Percentiles rank a stretch among this genome's conserved stretches.
phyloP scores from a whole-genome alignment of 2,797 vertebrate genomes.

The Lepilemur ruficaudatus region DNA sequence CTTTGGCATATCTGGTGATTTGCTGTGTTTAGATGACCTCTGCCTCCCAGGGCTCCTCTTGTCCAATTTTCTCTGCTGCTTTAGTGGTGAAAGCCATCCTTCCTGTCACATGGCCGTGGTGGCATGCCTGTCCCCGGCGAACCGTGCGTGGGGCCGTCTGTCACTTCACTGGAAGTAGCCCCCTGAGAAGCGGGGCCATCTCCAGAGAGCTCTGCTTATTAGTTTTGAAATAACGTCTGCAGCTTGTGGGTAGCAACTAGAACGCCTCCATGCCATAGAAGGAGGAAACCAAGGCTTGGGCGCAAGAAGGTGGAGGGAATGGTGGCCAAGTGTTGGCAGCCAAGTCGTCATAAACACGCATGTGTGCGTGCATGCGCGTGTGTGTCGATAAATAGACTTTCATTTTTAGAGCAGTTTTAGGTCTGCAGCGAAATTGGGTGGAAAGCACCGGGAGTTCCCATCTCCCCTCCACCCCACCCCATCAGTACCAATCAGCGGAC shows the following conservation, averaged over 20 bases:
- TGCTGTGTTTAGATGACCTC: not conserved
- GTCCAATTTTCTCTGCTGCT: not conserved
- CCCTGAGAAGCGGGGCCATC: not conserved
- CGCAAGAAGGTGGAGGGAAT: not conserved
- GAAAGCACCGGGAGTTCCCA: not conserved
- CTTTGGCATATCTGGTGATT: not conserved
- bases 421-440: not conserved
- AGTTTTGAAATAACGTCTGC: not conserved
- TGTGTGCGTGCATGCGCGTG: not conserved
- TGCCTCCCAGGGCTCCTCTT: not conserved
- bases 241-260: not conserved
- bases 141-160: not conserved
- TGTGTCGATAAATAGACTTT: not conserved
- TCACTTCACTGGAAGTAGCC: not conserved
- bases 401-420: not conserved
- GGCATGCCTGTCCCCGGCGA: not conserved
- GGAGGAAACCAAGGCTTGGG: not conserved
- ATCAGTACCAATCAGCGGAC: fast-evolving
- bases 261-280: fast-evolving
- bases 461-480: not conserved
- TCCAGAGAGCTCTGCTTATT: not conserved
- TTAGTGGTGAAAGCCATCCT: not conserved
- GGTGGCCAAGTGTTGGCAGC: not conserved
- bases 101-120: fast-evolving
- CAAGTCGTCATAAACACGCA: fast-evolving